These are phyloP conservation scores for Neopipo cinnamomea DNA, from an alignment of 2,113 vertebrate genomes.

Conservation along the genomic window DNA sequence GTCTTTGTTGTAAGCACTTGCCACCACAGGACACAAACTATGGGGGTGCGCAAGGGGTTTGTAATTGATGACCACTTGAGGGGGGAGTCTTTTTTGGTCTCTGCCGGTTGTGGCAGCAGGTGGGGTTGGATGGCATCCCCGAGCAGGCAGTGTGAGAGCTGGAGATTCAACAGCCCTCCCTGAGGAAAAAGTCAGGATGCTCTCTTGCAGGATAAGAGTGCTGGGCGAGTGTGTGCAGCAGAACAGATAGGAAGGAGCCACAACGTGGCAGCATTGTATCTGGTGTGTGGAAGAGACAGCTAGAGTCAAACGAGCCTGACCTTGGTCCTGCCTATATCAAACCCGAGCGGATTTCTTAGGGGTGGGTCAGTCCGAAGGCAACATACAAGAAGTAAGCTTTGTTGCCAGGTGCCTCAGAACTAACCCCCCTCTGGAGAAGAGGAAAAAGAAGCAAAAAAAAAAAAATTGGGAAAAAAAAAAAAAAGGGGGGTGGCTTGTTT, in stretches of 20 bases:
- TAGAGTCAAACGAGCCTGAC: conserved; percentile 18
- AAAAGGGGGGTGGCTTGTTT: not conserved
- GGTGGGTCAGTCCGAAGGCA: not conserved
- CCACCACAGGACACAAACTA: rapidly evolving
- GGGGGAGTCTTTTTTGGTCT: not conserved
- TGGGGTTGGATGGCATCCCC: not conserved
- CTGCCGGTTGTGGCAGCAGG: not conserved
- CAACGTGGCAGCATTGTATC: conserved; percentile 70
- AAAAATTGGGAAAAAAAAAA: not conserved
- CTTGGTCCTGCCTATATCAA: not conserved
- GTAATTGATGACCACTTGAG: not conserved
- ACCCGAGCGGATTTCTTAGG: not conserved
- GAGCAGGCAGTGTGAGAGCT: rapidly evolving
- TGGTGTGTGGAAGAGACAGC: conserved; percentile 21
- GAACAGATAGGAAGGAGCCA: conserved; percentile 50
- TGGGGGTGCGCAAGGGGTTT: rapidly evolving
- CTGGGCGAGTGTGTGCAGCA: not conserved
- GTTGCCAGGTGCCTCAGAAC: not conserved
- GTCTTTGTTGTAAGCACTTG: not conserved
- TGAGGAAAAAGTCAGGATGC: not conserved
- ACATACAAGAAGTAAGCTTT: not conserved
- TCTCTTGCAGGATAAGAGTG: not conserved
- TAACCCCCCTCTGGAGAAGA: not conserved
- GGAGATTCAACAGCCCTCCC: not conserved
- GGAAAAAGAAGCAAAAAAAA: not conserved